phyloP scores from a whole-genome alignment of 1,140 invertebrate species.

The Alviniconcha marisindica region DNA sequence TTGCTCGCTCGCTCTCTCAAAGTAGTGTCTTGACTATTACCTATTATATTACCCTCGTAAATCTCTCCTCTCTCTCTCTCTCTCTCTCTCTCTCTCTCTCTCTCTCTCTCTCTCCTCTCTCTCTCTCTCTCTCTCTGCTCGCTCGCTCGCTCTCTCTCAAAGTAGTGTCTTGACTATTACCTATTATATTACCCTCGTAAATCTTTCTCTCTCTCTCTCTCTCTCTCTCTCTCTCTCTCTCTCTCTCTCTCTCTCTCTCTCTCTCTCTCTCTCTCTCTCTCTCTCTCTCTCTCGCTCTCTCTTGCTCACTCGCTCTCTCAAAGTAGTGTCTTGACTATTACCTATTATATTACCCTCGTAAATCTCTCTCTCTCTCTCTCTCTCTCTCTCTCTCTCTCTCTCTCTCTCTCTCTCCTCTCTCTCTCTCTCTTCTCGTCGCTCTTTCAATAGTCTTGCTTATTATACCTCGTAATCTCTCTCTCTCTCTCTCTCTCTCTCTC shows the following conservation, averaged over 20 bases:
- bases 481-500: constrained; percentile 6
- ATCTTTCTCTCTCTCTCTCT: constrained; percentile 1
- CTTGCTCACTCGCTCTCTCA: neutral
- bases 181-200: too few species aligned
- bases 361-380: neutral
- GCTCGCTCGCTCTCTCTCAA: neutral
- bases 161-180: too few species aligned
- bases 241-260: constrained; percentile 10
- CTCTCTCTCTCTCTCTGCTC: neutral
- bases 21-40: neutral
- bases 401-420: neutral
- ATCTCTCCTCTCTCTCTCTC: constrained; percentile 10
- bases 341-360: too few species aligned
- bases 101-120: neutral
- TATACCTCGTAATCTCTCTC: too few species aligned
- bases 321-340: too few species aligned
- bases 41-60: neutral
- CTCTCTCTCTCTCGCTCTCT: neutral
- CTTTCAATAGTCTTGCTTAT: too few species aligned
- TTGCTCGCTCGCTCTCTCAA: too few species aligned
- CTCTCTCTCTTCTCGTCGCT: neutral
- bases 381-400: neutral
- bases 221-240: constrained; percentile 8
- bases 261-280: neutral
- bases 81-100: neutral